Evolutionary conservation across 2,888 invertebrate genomes (phyloP).

Genomic region (Oxystoma pomonae): DNA sequence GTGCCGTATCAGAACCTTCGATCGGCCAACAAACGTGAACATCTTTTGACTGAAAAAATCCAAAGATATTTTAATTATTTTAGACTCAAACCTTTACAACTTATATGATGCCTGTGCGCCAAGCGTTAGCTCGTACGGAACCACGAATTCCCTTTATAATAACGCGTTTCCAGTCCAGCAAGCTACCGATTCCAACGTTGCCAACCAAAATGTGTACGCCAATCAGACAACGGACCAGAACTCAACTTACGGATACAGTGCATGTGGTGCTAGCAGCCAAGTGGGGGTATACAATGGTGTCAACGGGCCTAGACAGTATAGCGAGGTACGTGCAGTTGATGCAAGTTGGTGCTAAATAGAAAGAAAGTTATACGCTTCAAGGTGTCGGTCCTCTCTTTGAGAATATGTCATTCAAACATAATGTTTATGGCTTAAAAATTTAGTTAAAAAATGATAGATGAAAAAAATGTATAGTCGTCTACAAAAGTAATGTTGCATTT

Average conservation of each 20-base stretch:
- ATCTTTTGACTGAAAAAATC: too few relatives aligned
- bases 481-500: too few relatives aligned
- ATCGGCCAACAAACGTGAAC: too few relatives aligned
- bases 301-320: conserved; percentile 31
- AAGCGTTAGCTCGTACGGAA: conserved; percentile 7
- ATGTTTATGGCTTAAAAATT: too few relatives aligned
- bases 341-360: too few relatives aligned
- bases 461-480: too few relatives aligned
- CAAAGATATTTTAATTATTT: background rate
- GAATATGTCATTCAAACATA: too few relatives aligned
- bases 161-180: background rate
- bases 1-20: too few relatives aligned
- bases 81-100: background rate
- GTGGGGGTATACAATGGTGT: conserved; percentile 24
- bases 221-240: background rate
- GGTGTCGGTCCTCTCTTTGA: too few relatives aligned
- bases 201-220: background rate
- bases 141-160: conserved; percentile 7
- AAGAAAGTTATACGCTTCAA: too few relatives aligned
- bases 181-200: background rate
- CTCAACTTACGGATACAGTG: background rate
- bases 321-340: too few relatives aligned
- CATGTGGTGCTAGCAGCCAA: conserved; percentile 4
- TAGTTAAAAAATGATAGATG: too few relatives aligned
- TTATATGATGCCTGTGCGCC: background rate